A percentile compares a stretch with the other conserved stretches of the same genome.
These are phyloP conservation scores for Silurus glanis DNA, from an alignment of 2,113 vertebrate genomes.

Conservation along the genomic window DNA sequence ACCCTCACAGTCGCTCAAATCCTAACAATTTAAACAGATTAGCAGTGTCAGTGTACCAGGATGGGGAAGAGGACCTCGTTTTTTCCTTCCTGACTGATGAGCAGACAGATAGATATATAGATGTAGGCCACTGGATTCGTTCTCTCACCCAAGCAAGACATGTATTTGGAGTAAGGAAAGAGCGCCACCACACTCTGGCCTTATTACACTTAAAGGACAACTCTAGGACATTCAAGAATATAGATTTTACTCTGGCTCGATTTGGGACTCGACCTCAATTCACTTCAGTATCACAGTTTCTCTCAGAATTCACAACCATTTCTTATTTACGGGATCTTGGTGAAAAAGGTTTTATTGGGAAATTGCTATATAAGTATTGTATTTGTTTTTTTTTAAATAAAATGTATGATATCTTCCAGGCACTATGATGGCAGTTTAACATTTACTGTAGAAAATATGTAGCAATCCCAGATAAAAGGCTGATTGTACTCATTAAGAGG, in stretches of 20 bases:
- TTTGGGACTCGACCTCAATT: neutral
- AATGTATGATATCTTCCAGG: neutral
- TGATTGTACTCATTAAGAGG: neutral
- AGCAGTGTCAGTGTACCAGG: constrained; percentile 33
- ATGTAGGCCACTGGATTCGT: constrained; percentile 47
- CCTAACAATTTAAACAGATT: constrained; percentile 19
- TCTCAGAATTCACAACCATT: neutral
- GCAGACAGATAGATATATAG: constrained; percentile 54
- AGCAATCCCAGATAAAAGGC: no score
- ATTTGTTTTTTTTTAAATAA: neutral
- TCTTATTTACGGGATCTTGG: neutral
- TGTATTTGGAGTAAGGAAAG: constrained; percentile 32
- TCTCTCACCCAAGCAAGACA: constrained; percentile 48
- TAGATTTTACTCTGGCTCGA: neutral
- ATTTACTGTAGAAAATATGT: neutral
- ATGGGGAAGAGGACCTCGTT: constrained; percentile 64
- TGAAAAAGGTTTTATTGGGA: neutral
- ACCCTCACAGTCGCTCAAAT: neutral
- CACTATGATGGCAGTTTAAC: neutral
- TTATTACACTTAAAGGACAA: constrained; percentile 7
- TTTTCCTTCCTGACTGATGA: constrained; percentile 64
- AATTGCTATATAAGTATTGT: neutral
- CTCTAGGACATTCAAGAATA: neutral
- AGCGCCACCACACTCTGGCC: constrained; percentile 22
- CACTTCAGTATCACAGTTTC: neutral